Evolutionary conservation across 2,113 vertebrate genomes (phyloP).

Genomic region (Baryphthengus martii): DNA sequence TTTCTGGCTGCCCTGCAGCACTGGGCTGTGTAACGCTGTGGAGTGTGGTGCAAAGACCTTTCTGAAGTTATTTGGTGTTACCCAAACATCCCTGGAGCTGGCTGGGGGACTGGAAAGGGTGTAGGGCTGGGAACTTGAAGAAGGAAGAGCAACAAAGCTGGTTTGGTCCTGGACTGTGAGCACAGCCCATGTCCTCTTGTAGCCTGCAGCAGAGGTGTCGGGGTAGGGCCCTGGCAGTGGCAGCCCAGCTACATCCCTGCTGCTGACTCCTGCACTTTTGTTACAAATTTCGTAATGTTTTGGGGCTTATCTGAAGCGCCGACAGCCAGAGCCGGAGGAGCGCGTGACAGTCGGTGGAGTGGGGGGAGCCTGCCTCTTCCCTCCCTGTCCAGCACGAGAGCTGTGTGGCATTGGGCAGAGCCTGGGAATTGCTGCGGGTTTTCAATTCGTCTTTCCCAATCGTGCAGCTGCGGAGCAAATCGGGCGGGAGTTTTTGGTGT

Average conservation of each 20-base stretch:
- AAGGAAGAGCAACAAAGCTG: neutral
- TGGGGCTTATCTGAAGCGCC: neutral
- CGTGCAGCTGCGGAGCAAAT: neutral
- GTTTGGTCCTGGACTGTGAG: neutral
- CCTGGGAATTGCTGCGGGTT: neutral
- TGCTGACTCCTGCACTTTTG: conserved; percentile 35
- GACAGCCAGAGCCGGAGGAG: neutral
- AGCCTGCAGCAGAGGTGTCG: neutral
- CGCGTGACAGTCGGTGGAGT: neutral
- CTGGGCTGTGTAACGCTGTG: rapidly evolving
- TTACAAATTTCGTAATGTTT: neutral
- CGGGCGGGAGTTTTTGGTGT: rapidly evolving
- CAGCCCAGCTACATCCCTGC: neutral
- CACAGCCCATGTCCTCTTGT: neutral
- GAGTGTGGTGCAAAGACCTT: neutral
- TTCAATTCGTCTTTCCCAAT: rapidly evolving
- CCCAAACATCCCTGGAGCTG: neutral
- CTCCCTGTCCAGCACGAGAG: rapidly evolving
- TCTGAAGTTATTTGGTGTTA: neutral
- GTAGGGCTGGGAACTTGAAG: neutral
- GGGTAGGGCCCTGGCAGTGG: neutral
- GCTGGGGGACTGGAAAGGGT: neutral
- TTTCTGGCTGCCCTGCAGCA: rapidly evolving
- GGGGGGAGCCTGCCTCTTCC: neutral
- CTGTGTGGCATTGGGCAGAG: neutral